Conservation (phyloP, 1,140 invertebrate genomes). For the Prorops nasuta region DNA sequence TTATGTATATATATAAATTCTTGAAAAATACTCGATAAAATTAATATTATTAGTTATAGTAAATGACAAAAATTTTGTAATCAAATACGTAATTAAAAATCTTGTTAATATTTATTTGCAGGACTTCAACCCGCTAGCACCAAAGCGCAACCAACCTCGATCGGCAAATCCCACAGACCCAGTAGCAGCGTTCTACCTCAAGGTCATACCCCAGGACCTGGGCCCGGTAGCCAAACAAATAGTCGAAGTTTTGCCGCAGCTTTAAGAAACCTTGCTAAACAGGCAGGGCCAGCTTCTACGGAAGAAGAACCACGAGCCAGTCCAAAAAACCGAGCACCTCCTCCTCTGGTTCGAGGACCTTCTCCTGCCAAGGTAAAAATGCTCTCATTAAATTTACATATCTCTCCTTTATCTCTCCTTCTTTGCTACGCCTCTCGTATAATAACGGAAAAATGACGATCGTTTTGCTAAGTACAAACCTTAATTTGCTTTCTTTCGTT, state of each 20-base stretch:
- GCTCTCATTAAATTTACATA: background rate
- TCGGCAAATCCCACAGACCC: conserved; percentile 51
- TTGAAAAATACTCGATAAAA: no score
- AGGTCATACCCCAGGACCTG: conserved; percentile 56
- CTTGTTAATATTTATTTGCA: no score
- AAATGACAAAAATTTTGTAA: no score
- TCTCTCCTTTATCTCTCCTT: background rate
- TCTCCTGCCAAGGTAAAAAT: conserved; percentile 51
- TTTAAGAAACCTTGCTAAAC: conserved; percentile 76
- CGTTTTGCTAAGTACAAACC: no score
- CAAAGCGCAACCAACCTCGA: conserved; percentile 46
- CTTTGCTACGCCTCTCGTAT: background rate
- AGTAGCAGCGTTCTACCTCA: conserved; percentile 51
- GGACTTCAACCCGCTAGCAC: conserved; percentile 50
- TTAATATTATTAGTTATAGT: no score
- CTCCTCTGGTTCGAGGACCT: conserved; percentile 50
- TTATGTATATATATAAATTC: no score
- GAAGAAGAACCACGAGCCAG: conserved; percentile 50
- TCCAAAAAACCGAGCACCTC: conserved; percentile 51
- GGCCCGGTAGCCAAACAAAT: conserved; percentile 52
- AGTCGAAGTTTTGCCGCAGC: conserved; percentile 71
- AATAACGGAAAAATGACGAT: no score
- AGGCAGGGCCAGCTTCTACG: conserved; percentile 63
- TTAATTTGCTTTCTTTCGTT: no score
- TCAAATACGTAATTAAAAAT: no score